Percentiles rank a stretch among this genome's conserved stretches.
Conservation (phyloP, 2,888 invertebrate genomes). For the Bembecia ichneumoniformis region DNA sequence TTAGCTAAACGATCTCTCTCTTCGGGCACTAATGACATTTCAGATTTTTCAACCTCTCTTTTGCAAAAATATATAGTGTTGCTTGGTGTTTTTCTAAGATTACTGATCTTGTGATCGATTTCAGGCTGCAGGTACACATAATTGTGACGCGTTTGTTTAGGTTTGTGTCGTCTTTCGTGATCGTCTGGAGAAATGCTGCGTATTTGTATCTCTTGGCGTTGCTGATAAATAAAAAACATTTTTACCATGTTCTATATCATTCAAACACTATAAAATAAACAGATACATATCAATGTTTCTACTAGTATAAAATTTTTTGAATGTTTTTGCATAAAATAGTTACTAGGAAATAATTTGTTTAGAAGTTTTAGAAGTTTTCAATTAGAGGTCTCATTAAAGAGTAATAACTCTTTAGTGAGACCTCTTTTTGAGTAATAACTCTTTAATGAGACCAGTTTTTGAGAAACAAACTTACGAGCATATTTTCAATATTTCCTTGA, state of each 20-base stretch:
- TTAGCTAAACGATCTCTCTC: constrained; percentile 25
- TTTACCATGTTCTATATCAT: too few relatives aligned
- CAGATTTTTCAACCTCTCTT: constrained; percentile 15
- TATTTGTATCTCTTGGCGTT: constrained; percentile 43
- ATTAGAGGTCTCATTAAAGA: too few relatives aligned
- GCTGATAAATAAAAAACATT: constrained; percentile 28
- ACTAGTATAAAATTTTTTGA: too few relatives aligned
- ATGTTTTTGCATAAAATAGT: too few relatives aligned
- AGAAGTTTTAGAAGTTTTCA: too few relatives aligned
- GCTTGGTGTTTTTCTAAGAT: constrained; percentile 3
- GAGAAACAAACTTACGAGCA: constrained; percentile 34
- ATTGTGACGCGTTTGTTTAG: background rate
- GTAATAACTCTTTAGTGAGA: background rate
- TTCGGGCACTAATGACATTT: constrained; percentile 27
- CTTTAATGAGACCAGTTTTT: background rate
- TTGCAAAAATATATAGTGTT: constrained; percentile 18
- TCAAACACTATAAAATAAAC: too few relatives aligned
- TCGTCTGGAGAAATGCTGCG: constrained; percentile 35
- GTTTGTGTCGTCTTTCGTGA: background rate
- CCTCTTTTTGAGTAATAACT: background rate
- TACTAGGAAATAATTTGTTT: too few relatives aligned
- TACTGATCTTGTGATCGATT: background rate
- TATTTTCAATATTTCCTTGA: constrained; percentile 42
- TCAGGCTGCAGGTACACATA: background rate
- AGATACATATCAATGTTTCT: too few relatives aligned